Evolutionary conservation across 1,140 invertebrate species (phyloP), one percentile per base, ranked within the genome.

Genomic region (Aphidius ervi): DNA sequence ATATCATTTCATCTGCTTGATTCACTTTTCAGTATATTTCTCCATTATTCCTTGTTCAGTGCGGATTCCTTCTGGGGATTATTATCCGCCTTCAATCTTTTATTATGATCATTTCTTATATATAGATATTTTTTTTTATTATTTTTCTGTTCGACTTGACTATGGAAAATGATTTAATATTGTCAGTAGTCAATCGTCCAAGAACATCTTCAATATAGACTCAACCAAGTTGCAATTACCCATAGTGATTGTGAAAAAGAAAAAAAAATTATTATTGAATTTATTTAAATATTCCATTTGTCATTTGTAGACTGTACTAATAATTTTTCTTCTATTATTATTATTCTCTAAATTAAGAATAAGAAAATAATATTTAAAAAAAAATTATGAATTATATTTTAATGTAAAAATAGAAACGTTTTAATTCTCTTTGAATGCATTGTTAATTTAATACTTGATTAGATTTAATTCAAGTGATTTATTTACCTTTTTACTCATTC

Each of bases 141-240:
- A 31, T 31, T 31, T 31, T 31, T 47, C 58, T 57, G 55, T 64
- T 63, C 62, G 62, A 58, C 54, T 52, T 58, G 61, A 67, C 67
- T 70, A 71, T 67, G 63, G 67, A 71, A 66, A 61, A 69, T 67
- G 67, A 71, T 68, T 67, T 67, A 66, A 68, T 65, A 62, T 62
- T 54, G 55, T 45, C 53, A n/a, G 37, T 42, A 54, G 39, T 40
- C 39, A 54, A 40, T 41, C 49, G 42, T 31, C 23, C 52, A 45
- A 16, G 37, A 54, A 45, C 52, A 41, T 37, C 23, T 39, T 54
- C 40, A 16, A 39, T 54, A 52, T 55, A 63, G 43, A 37, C 40
- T 63, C 48, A 43, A 56, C 47, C 46, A 52, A 59, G 9, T 55
- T 16, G 53, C 52, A 63, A 63, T 63, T 63, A 58, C 56, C 56